Evolutionary conservation across 2,797 vertebrate genomes (phyloP).

Genomic region (Poecilia picta): DNA sequence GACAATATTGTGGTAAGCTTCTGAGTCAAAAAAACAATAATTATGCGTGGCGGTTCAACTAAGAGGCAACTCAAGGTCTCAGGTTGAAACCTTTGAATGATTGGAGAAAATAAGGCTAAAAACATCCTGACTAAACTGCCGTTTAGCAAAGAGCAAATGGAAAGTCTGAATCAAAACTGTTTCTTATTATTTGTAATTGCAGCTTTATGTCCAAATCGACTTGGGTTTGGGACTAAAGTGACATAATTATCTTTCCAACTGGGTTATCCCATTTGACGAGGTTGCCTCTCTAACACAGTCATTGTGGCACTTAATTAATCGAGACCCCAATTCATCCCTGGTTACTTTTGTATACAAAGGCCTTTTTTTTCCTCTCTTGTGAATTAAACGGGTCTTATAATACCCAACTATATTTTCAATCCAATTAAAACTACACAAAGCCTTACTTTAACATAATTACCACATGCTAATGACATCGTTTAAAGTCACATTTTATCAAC

Average conservation of each 20-base stretch:
- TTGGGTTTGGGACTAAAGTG: not conserved
- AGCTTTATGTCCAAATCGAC: not conserved
- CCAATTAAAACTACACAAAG: conserved; percentile 40
- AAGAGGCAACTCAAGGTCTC: conserved; percentile 44
- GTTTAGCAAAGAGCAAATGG: conserved; percentile 5
- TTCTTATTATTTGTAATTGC: not conserved
- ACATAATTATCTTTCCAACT: not conserved
- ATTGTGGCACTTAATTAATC: conserved; percentile 2
- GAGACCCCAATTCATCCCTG: not conserved
- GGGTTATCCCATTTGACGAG: not conserved
- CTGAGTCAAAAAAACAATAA: conserved; percentile 40
- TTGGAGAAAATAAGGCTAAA: conserved; percentile 20
- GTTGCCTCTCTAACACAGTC: not conserved
- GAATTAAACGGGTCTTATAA: not conserved
- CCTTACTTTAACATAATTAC: conserved; percentile 55
- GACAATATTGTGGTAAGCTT: conserved; percentile 38
- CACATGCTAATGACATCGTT: conserved; percentile 52
- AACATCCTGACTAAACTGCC: not conserved
- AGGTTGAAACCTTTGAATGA: conserved; percentile 49
- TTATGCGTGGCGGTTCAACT: conserved; percentile 44
- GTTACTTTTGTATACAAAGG: conserved; percentile 6
- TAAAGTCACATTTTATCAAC: conserved; percentile 50
- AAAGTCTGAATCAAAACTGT: not conserved
- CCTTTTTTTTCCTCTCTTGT: conserved; percentile 16
- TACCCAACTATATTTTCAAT: conserved; percentile 21